Evolutionary conservation across 2,797 vertebrate species (phyloP), one percentile per base, ranked within the genome.

Genomic region (Paramormyrops hopkinsi): DNA sequence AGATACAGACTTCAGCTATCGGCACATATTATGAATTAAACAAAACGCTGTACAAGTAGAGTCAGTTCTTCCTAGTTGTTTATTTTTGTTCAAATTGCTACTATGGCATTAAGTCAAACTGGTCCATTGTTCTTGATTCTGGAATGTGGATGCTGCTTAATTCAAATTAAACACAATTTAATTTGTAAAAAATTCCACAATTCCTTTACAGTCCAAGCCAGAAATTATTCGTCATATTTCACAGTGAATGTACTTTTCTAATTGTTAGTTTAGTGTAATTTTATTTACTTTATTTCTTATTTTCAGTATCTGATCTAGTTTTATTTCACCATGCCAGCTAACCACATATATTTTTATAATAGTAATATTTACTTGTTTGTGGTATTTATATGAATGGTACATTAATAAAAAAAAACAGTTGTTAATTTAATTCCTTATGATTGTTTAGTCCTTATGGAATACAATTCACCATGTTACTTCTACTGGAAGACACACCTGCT

Each of bases 111-210:
- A 88, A 88, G 12, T 48, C 48, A 73, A 90, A 89, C 37, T 69
- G 84, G 51, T 90, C 82, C 62, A 69, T 33, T 59, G 46, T 90
- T 53, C 89, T 88, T 69, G 25, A 90, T 89, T 86, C 82, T 50
- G 84, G 48, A 90, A 88, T 50, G 76, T 56, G 90, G 84, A 73
- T 90, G 88, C 82, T 89, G 89, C 46, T 65, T 91, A 90, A 93
- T 91, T 90, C 91, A 85, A 92, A 83, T 92, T 90, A 91, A 88
- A 48, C 44, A 51, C 91, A 91, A 93, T 91, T 90, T 46, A 41
- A 92, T 93, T 93, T 89, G 5, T 29, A 83, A 89, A 79, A 92
- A 4, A 14, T 37, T 76, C 33, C 5, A 41, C 33, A 41, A 44
- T 7, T n/a, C 73, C 37, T 79, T 44, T 76, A 76, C 69, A 41